Evolutionary conservation across 2,888 invertebrate genomes (phyloP).

Genomic region (Mimas tiliae): DNA sequence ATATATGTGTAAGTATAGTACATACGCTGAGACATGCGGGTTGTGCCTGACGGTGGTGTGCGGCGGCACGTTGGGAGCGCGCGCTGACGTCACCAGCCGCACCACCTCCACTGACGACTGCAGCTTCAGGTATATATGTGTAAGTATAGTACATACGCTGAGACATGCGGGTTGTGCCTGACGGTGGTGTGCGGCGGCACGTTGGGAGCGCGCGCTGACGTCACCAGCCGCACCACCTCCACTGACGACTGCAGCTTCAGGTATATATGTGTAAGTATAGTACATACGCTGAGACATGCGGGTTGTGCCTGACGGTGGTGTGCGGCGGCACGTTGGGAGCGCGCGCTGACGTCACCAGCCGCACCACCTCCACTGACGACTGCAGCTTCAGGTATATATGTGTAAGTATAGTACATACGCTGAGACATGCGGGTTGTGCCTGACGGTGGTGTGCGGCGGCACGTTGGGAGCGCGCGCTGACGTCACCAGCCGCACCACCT

Average conservation of each 20-base stretch:
- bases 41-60: conserved; percentile 97
- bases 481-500: conserved; percentile 96
- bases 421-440: conserved; percentile 98
- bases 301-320: conserved; percentile 96
- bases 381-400: conserved; percentile 99
- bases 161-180: conserved; percentile 97
- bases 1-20: too few species aligned
- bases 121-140: conserved; percentile 98
- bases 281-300: conserved; percentile 99
- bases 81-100: conserved; percentile 95
- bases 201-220: conserved; percentile 96
- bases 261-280: too few species aligned
- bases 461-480: conserved; percentile 97
- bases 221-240: conserved; percentile 96
- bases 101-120: conserved; percentile 98
- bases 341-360: conserved; percentile 95
- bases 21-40: conserved; percentile 98
- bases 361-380: conserved; percentile 97
- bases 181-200: conserved; percentile 97
- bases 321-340: conserved; percentile 98
- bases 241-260: conserved; percentile 98
- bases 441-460: conserved; percentile 95
- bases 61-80: conserved; percentile 97
- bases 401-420: too few species aligned
- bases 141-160: too few species aligned